Evolutionary conservation across 2,113 vertebrate genomes (phyloP).

Genomic region (Vidua chalybeata): DNA sequence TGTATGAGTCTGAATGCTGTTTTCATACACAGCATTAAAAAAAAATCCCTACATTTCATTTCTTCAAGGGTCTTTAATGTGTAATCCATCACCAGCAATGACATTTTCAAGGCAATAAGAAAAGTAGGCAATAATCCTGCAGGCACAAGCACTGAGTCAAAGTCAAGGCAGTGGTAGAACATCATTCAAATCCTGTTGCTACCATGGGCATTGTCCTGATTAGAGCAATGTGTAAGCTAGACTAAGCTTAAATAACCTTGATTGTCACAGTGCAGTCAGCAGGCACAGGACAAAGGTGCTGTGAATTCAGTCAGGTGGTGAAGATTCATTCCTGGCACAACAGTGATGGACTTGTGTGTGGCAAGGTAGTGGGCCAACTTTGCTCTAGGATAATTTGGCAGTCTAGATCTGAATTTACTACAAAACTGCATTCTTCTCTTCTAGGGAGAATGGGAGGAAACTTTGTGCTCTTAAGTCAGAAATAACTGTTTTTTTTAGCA

Average conservation of each 20-base stretch:
- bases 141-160: neutral
- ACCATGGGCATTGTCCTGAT: accelerated
- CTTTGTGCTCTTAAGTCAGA: neutral
- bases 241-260: neutral
- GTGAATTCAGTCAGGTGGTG: neutral
- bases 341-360: neutral
- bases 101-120: neutral
- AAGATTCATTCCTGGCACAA: neutral
- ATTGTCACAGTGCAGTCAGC: neutral
- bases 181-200: neutral
- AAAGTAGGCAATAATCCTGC: neutral
- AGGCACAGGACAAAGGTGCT: neutral
- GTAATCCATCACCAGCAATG: neutral
- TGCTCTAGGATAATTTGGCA: neutral
- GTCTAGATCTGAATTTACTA: neutral
- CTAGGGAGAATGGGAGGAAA: neutral
- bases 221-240: neutral
- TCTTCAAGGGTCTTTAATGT: neutral
- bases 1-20: neutral
- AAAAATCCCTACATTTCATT: neutral
- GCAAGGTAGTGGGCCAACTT: neutral
- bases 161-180: neutral
- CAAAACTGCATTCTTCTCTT: neutral
- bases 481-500: neutral
- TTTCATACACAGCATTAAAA: neutral